Percentiles rank a stretch among this genome's conserved stretches.
phyloP scores from a whole-genome alignment of 2,113 vertebrate genomes.

The Talpa occidentalis region DNA sequence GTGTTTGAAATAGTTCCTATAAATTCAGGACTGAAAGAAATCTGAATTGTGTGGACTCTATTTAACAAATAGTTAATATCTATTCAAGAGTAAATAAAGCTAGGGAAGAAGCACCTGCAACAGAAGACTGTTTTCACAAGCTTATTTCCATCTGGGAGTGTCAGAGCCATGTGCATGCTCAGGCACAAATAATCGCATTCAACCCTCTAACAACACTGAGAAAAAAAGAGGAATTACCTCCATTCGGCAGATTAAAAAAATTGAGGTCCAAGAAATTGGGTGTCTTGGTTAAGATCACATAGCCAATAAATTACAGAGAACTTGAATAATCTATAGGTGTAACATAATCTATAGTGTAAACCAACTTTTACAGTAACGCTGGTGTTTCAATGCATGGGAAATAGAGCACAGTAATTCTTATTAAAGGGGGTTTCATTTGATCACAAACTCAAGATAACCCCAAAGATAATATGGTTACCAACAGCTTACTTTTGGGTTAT shows the following conservation, averaged over 20 bases:
- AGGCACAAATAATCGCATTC: background rate
- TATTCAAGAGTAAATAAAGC: background rate
- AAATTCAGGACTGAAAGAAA: background rate
- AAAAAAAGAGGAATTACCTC: conserved; percentile 3
- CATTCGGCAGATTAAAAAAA: background rate
- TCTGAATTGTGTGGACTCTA: background rate
- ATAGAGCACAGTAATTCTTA: background rate
- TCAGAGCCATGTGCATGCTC: background rate
- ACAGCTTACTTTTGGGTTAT: conserved; percentile 25
- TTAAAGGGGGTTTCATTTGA: conserved; percentile 22
- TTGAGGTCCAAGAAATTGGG: background rate
- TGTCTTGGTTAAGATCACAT: background rate
- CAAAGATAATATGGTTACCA: conserved; percentile 28
- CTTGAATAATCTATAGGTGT: background rate
- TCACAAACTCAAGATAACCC: conserved; percentile 14
- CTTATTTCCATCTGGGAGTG: background rate
- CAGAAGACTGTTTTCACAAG: background rate
- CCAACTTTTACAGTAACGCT: conserved; percentile 4
- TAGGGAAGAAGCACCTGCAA: background rate
- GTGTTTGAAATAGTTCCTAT: conserved; percentile 59
- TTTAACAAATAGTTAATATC: conserved; percentile 9
- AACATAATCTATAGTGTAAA: no score
- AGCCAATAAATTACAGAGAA: background rate
- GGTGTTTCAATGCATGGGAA: conserved; percentile 25
- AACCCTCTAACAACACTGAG: background rate